Base-by-base conservation (phyloP, 2,113 vertebrate genomes). In the Campylorhamphus procurvoides region DNA sequence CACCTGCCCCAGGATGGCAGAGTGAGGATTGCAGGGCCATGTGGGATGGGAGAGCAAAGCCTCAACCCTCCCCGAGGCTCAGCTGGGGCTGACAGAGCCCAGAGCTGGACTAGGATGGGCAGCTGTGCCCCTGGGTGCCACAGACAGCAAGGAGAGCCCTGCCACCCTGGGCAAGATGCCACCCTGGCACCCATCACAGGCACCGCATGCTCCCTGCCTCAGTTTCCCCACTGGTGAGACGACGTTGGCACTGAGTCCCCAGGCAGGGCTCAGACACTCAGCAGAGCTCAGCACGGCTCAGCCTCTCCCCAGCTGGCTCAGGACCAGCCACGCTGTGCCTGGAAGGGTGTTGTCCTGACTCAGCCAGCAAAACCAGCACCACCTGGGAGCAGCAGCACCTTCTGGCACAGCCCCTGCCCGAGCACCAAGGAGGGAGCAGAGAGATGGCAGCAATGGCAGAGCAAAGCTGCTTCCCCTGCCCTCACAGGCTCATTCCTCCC, bases 171-270 rank as follows among this genome's bases (percentile, higher is more conserved):
- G 64, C 39, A 17, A 15, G 82, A 12, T 23, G 73, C 59, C 46
- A 10, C 27, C 17, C 14, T 16, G 33, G 63, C 68, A 52, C 40
- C 55, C 23, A 2, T 33, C 89, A 75, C 52, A 29, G n/a, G 69
- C 4, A 0, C 18, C 7, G 3, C 77, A 40, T 0, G 1, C 35
- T 62, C 55, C 55, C 9, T 84, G 84, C 81, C 94, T 93, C 90
- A 49, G 81, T 84, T 89, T 96, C 87, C 76, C 84, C 5, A 5
- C 46, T 5, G 56, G 42, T 27, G 60, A 84, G 50, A 25, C 2
- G 1, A 27, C 0, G 0, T 1, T 27, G 33, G 68, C 55, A 40
- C 5, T 0, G 40, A 33, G 12, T 14, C 3, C 1, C 58, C 1
- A 31, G 49, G 47, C 33, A 50, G n/a, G 3, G 7, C 78, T 39